These are phyloP conservation scores for Takifugu bimaculatus DNA, from an alignment of 2,113 vertebrate genomes.

Conservation along the genomic window DNA sequence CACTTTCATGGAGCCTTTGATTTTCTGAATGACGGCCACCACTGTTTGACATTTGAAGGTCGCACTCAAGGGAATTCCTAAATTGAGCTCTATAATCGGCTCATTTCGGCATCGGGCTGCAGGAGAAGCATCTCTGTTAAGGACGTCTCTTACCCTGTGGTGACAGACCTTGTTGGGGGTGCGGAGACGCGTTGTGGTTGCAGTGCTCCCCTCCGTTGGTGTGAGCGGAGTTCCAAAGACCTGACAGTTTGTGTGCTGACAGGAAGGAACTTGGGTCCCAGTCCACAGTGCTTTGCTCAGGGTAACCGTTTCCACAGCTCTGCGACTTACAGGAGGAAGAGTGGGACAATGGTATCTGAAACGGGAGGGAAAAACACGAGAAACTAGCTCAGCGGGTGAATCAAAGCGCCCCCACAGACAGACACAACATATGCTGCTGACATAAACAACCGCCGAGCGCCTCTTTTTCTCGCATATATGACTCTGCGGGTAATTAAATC, in stretches of 20 bases:
- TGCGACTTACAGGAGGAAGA: constrained; percentile 89
- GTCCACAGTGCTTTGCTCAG: constrained; percentile 90
- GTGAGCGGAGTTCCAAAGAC: constrained; percentile 96
- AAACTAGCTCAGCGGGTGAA: not conserved
- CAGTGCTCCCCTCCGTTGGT: constrained; percentile 83
- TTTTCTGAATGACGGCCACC: no score
- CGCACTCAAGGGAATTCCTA: no score
- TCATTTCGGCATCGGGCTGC: no score
- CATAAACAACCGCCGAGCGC: no score
- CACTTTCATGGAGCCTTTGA: no score
- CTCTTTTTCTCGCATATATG: no score
- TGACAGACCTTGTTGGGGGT: constrained; percentile 83
- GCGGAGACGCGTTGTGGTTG: constrained; percentile 77
- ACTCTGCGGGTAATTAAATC: no score
- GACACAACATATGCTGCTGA: no score
- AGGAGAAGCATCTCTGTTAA: not conserved
- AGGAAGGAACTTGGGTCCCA: constrained; percentile 99
- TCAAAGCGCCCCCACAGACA: no score
- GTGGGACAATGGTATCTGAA: constrained; percentile 84
- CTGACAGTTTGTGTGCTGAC: constrained; percentile 96
- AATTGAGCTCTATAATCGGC: no score
- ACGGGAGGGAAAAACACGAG: not conserved
- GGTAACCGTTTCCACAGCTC: constrained; percentile 80
- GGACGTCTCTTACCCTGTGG: constrained; percentile 2
- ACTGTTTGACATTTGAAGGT: no score